Base-by-base conservation (phyloP, 2,888 invertebrate genomes). In the Papilio gigon region DNA sequence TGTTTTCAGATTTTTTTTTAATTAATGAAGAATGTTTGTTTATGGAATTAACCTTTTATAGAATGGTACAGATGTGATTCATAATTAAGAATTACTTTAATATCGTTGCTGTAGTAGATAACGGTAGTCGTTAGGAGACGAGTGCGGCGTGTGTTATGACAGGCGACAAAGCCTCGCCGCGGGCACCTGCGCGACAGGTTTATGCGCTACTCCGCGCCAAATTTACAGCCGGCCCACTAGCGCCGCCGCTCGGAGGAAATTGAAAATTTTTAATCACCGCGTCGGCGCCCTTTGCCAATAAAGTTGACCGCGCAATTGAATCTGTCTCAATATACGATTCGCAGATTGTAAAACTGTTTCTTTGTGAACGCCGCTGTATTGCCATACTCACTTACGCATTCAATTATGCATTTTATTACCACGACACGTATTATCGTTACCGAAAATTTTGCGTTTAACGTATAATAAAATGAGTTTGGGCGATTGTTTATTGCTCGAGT, bases 121-220 rank as follows among this genome's bases (percentile, higher is more conserved):
- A 9, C 42, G 61, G 61, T 20, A 37, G n/a, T 1, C 17, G 17
- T 17, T 50, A 11, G 17, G 17, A 33, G 47, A 37, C 25, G 37
- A 44, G 59, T 44, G 59, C 37, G 22, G 40, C 20, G 40, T 25
- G 20, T 27, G 40, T 42, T 61, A 56, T 62, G 62, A 56, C 56
- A 61, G 65, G 53, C 25, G 42, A 65, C 64, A 50, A 60, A 84
- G 88, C 81, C 73, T 81, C 77, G 87, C 79, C 76, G 80, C 76
- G 33, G 65, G 79, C 85, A 83, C 84, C 84, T 83, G 85, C 78
- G 73, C 77, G 88, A 89, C 88, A 88, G 87, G 81, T 90, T 90
- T 89, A 90, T 89, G 88, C 77, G 79, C 80, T 75, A 78, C 77
- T 77, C 78, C 78, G 81, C 82, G 84, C 85, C 83, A 86, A 89